A percentile compares a stretch with the other conserved stretches of the same genome.
Evolutionary conservation across 1,140 invertebrate genomes (phyloP).

Genomic region (Andricus grossulariae): DNA sequence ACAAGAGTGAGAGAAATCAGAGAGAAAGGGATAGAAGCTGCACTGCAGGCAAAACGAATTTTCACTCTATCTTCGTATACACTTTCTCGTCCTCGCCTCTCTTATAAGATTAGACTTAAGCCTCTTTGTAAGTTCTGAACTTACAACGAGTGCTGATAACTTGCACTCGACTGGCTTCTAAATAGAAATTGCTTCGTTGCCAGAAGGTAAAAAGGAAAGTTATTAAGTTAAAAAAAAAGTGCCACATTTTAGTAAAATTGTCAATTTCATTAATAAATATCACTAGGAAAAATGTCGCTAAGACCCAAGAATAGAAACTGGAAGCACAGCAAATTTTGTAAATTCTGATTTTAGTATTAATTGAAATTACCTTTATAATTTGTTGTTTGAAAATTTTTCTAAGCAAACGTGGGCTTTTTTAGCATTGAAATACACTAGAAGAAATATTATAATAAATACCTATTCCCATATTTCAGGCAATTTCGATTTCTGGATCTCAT

Average conservation of each 20-base stretch:
- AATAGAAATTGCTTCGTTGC: constrained; percentile 20
- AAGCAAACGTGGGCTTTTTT: too few species aligned
- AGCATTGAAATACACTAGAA: too few species aligned
- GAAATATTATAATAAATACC: too few species aligned
- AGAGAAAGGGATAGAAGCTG: neutral
- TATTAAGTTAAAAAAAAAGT: neutral
- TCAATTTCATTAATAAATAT: too few species aligned
- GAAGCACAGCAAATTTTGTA: too few species aligned
- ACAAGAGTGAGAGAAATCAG: constrained; percentile 16
- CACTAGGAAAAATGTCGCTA: too few species aligned
- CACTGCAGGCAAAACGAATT: constrained; percentile 10
- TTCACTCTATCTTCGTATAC: constrained; percentile 28
- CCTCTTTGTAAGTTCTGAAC: constrained; percentile 18
- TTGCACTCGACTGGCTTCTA: constrained; percentile 23
- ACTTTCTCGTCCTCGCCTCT: constrained; percentile 22
- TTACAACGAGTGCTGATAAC: constrained; percentile 24
- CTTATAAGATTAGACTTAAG: constrained; percentile 28
- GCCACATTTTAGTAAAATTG: neutral
- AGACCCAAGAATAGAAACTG: too few species aligned
- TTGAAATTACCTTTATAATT: too few species aligned
- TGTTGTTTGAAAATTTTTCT: too few species aligned
- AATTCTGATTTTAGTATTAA: too few species aligned
- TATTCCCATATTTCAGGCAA: too few species aligned
- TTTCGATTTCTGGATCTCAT: too few species aligned
- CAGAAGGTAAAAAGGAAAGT: constrained; percentile 17